Percentiles rank a stretch among this genome's conserved stretches.
These are phyloP conservation scores for Aphidius gifuensis DNA, from an alignment of 1,140 invertebrate species.

Conservation along the genomic window DNA sequence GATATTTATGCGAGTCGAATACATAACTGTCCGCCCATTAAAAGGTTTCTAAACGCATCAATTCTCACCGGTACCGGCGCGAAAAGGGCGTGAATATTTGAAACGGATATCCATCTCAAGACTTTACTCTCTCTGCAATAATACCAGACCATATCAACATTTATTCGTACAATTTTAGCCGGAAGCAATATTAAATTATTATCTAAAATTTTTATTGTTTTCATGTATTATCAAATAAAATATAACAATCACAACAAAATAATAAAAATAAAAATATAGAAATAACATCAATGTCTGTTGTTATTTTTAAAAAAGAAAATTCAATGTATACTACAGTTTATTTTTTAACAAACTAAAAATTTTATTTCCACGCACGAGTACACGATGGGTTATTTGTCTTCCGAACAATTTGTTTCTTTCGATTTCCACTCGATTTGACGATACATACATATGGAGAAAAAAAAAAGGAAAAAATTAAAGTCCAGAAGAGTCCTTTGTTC, in stretches of 20 bases:
- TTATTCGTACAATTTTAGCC: not conserved
- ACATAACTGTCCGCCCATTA: constrained; percentile 52
- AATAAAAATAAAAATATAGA: not conserved
- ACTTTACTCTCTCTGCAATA: not conserved
- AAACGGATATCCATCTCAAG: constrained; percentile 56
- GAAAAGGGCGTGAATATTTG: constrained; percentile 56
- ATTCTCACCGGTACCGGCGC: constrained; percentile 39
- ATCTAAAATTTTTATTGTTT: too few relatives aligned
- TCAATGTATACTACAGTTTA: too few relatives aligned
- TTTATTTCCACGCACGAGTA: constrained; percentile 10
- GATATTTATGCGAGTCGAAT: constrained; percentile 49
- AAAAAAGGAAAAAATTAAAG: not conserved
- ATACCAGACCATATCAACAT: too few relatives aligned
- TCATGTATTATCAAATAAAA: not conserved
- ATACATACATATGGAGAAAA: constrained; percentile 23
- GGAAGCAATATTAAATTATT: not conserved
- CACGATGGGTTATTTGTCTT: constrained; percentile 30
- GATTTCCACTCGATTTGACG: constrained; percentile 49
- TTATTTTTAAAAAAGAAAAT: too few relatives aligned
- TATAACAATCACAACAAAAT: constrained; percentile 8
- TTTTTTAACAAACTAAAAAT: not conserved
- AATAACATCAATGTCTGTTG: too few relatives aligned
- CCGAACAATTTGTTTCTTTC: constrained; percentile 46
- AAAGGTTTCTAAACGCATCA: constrained; percentile 54
- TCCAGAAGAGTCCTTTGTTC: constrained; percentile 39